Evolutionary conservation across 2,797 vertebrate species (phyloP).

Genomic region (Sternarchorhynchus goeldii): DNA sequence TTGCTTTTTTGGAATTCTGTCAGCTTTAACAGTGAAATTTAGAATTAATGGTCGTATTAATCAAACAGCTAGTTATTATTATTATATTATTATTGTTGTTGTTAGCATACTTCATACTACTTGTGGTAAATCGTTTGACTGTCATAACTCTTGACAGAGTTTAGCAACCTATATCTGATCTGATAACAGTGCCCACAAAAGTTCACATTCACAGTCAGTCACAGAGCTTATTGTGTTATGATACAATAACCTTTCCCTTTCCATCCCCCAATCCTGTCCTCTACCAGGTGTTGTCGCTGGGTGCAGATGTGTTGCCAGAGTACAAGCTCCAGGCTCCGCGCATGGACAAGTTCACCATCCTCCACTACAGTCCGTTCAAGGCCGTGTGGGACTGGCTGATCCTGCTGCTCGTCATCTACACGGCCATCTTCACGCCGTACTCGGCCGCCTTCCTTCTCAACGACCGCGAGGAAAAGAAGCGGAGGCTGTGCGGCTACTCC

Average conservation of each 20-base stretch:
- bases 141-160: no score
- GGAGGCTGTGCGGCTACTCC: conserved; percentile 94
- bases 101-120: no score
- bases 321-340: conserved; percentile 97
- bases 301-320: conserved; percentile 96
- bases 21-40: conserved; percentile 14
- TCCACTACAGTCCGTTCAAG: conserved; percentile 99
- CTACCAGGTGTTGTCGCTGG: conserved; percentile 90
- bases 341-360: conserved; percentile 97
- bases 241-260: background rate
- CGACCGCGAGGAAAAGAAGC: conserved; percentile 90
- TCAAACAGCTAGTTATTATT: conserved; percentile 13
- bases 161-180: background rate
- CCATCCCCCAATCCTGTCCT: background rate
- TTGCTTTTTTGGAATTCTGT: background rate
- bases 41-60: conserved; percentile 11
- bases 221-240: background rate
- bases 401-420: conserved; percentile 95
- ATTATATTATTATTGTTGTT: no score
- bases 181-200: background rate
- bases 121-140: no score
- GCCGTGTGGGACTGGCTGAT: conserved; percentile 99
- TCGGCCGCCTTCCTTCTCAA: conserved; percentile 97
- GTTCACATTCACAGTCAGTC: background rate
- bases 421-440: conserved; percentile 97